Evolutionary conservation across 1,140 invertebrate genomes (phyloP).

Genomic region (Drosophila ambigua): DNA sequence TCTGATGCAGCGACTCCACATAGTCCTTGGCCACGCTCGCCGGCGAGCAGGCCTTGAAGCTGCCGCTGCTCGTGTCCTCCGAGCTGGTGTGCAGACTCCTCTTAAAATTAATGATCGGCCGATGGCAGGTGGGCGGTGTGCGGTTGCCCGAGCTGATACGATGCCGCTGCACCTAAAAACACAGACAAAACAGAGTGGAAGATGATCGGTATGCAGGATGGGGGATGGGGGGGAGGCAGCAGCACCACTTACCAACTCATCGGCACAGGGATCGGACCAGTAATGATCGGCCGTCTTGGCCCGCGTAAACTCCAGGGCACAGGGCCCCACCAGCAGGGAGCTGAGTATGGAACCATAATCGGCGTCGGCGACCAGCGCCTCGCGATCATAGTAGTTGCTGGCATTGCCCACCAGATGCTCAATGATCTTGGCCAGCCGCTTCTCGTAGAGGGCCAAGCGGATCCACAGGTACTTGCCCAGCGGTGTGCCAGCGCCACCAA

Average conservation of each 20-base stretch:
- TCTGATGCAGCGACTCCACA: constrained; percentile 97
- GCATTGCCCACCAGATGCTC: constrained; percentile 93
- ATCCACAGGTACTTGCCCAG: constrained; percentile 92
- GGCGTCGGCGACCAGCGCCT: constrained; percentile 94
- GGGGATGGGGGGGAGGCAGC: no score
- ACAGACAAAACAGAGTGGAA: constrained; percentile 6
- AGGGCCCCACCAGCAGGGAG: constrained; percentile 95
- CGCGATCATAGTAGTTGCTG: constrained; percentile 92
- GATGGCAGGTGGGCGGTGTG: constrained; percentile 89
- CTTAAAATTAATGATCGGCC: constrained; percentile 90
- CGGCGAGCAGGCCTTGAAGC: constrained; percentile 84
- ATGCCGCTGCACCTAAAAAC: constrained; percentile 89
- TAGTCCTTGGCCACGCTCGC: constrained; percentile 93
- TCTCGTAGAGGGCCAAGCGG: constrained; percentile 93
- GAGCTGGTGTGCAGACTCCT: constrained; percentile 88
- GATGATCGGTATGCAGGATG: constrained; percentile 6
- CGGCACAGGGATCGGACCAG: constrained; percentile 95
- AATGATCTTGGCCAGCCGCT: constrained; percentile 93
- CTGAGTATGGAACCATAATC: constrained; percentile 96
- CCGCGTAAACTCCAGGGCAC: constrained; percentile 95
- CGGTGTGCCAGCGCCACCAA: constrained; percentile 18
- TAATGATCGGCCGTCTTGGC: constrained; percentile 95
- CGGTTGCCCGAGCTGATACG: constrained; percentile 90
- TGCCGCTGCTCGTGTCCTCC: constrained; percentile 85
- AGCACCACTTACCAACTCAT: constrained; percentile 88